A percentile compares a stretch with the other conserved stretches of the same genome.
phyloP scores from a whole-genome alignment of 2,113 vertebrate genomes.

The Myodes glareolus region DNA sequence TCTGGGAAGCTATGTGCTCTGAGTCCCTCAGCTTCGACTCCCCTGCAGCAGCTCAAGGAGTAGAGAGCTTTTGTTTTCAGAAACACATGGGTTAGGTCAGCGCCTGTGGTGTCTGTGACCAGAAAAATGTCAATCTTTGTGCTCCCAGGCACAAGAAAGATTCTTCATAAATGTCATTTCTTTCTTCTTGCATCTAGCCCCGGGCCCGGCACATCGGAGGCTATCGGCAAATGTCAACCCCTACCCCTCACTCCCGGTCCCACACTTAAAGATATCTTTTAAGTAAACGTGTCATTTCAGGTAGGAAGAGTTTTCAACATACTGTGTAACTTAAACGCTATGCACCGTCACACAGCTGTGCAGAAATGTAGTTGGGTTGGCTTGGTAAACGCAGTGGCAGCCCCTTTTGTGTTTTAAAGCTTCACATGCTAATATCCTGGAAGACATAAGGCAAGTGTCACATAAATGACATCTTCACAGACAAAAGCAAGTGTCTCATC shows the following conservation, averaged over 20 bases:
- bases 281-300: constrained; percentile 6
- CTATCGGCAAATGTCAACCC: not conserved
- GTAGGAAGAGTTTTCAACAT: not conserved
- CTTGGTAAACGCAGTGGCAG: constrained; percentile 16
- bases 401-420: constrained; percentile 39
- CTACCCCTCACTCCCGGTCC: too few species aligned
- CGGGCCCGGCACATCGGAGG: not conserved
- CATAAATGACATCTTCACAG: constrained; percentile 71
- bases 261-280: not conserved
- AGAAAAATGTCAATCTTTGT: not conserved
- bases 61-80: not conserved
- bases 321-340: not conserved
- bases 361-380: not conserved
- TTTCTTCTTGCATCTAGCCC: not conserved
- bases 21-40: not conserved
- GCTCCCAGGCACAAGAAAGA: not conserved
- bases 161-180: not conserved
- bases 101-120: not conserved
- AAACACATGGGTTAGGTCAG: not conserved
- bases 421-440: constrained; percentile 59
- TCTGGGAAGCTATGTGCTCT: not conserved
- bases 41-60: not conserved
- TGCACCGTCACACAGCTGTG: not conserved
- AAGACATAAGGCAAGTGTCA: constrained; percentile 72
- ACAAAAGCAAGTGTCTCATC: constrained; percentile 67